A percentile compares a stretch with the other conserved stretches of the same genome.
Conservation (phyloP, 2,888 invertebrate species). For the Agrotis exclamationis region DNA sequence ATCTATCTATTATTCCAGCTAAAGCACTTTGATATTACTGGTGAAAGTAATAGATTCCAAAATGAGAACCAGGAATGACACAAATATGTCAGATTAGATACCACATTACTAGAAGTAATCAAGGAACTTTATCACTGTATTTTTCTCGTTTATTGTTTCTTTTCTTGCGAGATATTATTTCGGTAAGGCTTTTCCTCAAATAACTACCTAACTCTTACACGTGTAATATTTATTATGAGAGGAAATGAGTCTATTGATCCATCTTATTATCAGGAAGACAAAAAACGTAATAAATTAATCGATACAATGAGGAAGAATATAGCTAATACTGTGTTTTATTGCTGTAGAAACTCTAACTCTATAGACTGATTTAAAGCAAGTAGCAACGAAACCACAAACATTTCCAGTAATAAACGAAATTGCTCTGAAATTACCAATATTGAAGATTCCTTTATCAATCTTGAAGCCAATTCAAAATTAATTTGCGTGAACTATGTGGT, state of each 20-base stretch:
- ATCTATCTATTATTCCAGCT: slow-evolving; percentile 7
- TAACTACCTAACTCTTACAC: slow-evolving; percentile 22
- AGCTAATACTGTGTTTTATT: neutral
- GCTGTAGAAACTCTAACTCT: neutral
- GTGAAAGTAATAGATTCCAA: neutral
- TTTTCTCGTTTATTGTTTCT: slow-evolving; percentile 8
- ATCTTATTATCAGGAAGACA: slow-evolving; percentile 8
- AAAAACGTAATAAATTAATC: slow-evolving; percentile 38
- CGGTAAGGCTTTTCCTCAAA: slow-evolving; percentile 9
- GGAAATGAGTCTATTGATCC: slow-evolving; percentile 31
- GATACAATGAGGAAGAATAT: slow-evolving; percentile 52
- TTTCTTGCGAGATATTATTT: neutral
- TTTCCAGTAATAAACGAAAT: slow-evolving; percentile 21
- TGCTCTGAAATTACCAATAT: slow-evolving; percentile 19
- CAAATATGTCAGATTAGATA: neutral
- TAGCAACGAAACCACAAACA: slow-evolving; percentile 16
- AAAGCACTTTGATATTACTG: neutral
- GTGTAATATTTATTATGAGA: slow-evolving; percentile 49
- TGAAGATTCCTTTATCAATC: slow-evolving; percentile 28
- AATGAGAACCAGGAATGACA: neutral
- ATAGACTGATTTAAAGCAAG: neutral
- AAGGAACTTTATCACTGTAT: slow-evolving; percentile 1
- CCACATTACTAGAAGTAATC: neutral
- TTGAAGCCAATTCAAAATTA: slow-evolving; percentile 34
- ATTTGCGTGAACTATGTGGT: slow-evolving; percentile 33